Evolutionary conservation across 1,140 invertebrate species (phyloP).

Genomic region (Melanaphis sacchari): DNA sequence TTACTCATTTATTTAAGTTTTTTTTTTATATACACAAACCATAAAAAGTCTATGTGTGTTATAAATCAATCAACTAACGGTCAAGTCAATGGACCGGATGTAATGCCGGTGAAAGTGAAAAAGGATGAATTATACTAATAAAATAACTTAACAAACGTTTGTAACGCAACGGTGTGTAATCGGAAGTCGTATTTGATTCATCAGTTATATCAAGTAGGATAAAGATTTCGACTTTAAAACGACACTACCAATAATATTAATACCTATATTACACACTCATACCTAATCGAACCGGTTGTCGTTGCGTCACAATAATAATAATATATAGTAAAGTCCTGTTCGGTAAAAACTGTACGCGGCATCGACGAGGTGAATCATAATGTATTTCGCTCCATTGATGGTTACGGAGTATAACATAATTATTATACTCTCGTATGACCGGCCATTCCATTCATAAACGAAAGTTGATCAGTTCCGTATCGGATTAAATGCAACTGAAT

Average conservation of each 20-base stretch:
- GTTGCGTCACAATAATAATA: constrained; percentile 14
- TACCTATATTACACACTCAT: neutral
- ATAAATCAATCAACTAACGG: constrained; percentile 53
- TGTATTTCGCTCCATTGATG: constrained; percentile 19
- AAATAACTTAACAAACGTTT: neutral
- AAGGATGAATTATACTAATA: constrained; percentile 18
- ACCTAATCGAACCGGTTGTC: constrained; percentile 14
- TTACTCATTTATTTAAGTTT: neutral
- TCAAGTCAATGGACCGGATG: constrained; percentile 57
- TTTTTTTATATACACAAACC: neutral
- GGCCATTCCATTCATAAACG: constrained; percentile 41
- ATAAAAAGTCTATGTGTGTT: constrained; percentile 35
- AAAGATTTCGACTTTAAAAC: neutral
- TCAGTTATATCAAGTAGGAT: neutral
- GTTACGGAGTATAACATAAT: neutral
- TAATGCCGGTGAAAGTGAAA: constrained; percentile 36
- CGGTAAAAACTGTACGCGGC: neutral
- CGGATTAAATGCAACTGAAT: neutral
- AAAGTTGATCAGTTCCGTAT: constrained; percentile 29
- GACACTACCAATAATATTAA: too few species aligned
- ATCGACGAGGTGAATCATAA: constrained; percentile 10
- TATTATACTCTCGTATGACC: neutral
- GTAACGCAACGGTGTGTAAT: neutral
- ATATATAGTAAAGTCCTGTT: constrained; percentile 19
- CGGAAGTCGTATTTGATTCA: neutral